Conservation (phyloP, 2,797 vertebrate genomes). For the Falco concolor region DNA sequence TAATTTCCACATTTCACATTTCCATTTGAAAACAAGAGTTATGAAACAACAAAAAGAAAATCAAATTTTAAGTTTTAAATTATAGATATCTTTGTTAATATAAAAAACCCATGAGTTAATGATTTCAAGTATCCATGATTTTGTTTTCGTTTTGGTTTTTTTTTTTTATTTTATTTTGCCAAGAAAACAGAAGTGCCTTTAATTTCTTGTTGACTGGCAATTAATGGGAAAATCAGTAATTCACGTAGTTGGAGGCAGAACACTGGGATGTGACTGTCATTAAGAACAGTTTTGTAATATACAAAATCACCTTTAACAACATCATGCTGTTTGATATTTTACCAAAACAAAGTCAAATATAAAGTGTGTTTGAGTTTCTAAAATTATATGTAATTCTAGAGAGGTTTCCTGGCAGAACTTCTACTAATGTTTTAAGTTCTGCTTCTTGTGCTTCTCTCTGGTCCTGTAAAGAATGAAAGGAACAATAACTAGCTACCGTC, state of each 20-base stretch:
- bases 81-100: neutral
- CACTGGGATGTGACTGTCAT: neutral
- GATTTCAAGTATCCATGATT: fast-evolving
- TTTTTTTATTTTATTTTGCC: neutral
- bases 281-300: neutral
- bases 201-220: neutral
- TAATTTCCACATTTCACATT: neutral
- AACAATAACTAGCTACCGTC: neutral
- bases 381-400: neutral
- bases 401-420: neutral
- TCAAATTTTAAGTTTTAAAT: neutral
- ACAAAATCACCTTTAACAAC: neutral
- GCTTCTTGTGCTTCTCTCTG: neutral
- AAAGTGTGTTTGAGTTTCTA: neutral
- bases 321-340: neutral
- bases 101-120: fast-evolving
- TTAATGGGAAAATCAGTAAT: neutral
- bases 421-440: neutral
- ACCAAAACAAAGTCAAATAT: neutral
- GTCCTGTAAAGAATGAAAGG: neutral
- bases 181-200: neutral
- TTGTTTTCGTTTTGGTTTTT: too few relatives aligned
- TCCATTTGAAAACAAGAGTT: neutral
- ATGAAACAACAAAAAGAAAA: neutral
- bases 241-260: neutral